These are phyloP conservation scores for Leptosomus discolor DNA, from an alignment of 2,113 vertebrate species.

Conservation along the genomic window DNA sequence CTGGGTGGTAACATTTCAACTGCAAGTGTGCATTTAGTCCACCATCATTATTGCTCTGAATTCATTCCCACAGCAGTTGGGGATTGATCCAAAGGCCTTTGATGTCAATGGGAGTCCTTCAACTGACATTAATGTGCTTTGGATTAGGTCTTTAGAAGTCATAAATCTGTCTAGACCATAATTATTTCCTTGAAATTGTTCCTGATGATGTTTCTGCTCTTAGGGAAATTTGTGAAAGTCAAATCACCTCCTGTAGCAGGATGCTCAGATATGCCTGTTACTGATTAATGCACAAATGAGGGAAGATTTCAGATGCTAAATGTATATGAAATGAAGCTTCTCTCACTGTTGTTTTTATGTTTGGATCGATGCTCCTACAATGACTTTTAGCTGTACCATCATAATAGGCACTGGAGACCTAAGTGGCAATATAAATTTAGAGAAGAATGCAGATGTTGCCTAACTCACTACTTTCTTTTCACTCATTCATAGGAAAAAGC, in stretches of 20 bases:
- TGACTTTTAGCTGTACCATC: not conserved
- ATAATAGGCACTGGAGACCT: not conserved
- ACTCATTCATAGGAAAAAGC: not conserved
- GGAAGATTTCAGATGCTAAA: not conserved
- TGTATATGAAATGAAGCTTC: not conserved
- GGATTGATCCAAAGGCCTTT: constrained; percentile 48
- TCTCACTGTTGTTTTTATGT: not conserved
- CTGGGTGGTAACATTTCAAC: constrained; percentile 33
- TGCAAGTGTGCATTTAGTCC: constrained; percentile 39
- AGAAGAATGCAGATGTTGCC: not conserved
- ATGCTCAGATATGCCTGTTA: constrained; percentile 7
- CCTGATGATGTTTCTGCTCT: constrained; percentile 32
- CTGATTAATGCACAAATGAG: not conserved
- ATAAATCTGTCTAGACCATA: constrained; percentile 55
- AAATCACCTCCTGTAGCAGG: constrained; percentile 16
- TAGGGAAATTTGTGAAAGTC: constrained; percentile 45
- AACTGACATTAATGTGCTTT: constrained; percentile 50
- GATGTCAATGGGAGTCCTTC: constrained; percentile 58
- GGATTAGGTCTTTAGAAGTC: constrained; percentile 63
- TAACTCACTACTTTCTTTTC: not conserved
- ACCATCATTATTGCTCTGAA: constrained; percentile 15
- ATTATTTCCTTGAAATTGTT: constrained; percentile 61
- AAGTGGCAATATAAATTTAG: not conserved
- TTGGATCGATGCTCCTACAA: not conserved
- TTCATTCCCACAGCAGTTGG: constrained; percentile 36